Base-by-base conservation (phyloP, 2,113 vertebrate genomes). In the Hippocampus zosterae region DNA sequence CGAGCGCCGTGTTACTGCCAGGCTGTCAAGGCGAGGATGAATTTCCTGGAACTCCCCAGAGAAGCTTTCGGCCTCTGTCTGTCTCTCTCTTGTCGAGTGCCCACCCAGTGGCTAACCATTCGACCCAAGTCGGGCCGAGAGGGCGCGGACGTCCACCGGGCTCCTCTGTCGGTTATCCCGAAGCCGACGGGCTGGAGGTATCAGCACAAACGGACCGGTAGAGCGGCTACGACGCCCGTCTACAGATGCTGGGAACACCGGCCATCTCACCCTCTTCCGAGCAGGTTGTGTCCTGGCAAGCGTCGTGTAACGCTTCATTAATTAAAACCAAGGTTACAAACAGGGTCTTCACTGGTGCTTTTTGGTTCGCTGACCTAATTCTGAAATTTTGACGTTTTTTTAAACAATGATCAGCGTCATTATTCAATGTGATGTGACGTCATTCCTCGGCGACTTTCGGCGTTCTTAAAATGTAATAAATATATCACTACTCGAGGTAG, bases 351-450 rank as follows among this genome's bases (percentile, higher is more conserved):
- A 55, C 42, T 12, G 55, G 40, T n/a, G 8, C 64, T 3, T 71
- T 62, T 53, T 59, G 71, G 67, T 76, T 81, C 59, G 77, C 79
- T 86, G 89, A 90, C 88, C 89, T 41, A 84, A 85, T 86, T 90
- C 77, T 83, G 74, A 59, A 37, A 71, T 74, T 91, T 92, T 90
- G 88, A 91, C 85, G 74, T 87, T 88, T 85, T 85, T 78, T 84
- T 88, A 90, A 65, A 59, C 37, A 87, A 91, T 88, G 84, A 89
- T 88, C 88, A 76, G 91, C 92, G 91, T 92, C 91, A 90, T 88
- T 87, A 81, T 86, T 92, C 87, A 81, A 82, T 88, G 86, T 91
- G 89, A 82, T 66, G 52, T 92, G 82, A 90, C 92, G 91, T 93
- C 92, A 93, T 92, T 88, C 84, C 69, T 59, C 80, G 67, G 92